A percentile compares a stretch with the other conserved stretches of the same genome.
These are phyloP conservation scores for Penaeus chinensis DNA, from an alignment of 1,140 invertebrate species.

Conservation along the genomic window DNA sequence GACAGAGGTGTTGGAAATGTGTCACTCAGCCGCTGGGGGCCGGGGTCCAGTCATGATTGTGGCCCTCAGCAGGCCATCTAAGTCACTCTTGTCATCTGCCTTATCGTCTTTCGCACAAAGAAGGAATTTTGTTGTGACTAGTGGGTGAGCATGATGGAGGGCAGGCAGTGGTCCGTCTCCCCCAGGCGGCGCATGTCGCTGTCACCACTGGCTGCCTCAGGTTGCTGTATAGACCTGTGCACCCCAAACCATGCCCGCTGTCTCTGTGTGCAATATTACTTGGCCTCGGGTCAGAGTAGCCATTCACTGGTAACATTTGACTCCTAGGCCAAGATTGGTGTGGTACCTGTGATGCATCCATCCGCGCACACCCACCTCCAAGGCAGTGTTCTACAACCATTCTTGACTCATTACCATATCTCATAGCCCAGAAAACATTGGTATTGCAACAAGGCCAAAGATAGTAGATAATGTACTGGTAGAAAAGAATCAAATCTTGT, in stretches of 20 bases:
- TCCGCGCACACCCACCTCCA: constrained; percentile 47
- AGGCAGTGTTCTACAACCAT: constrained; percentile 60
- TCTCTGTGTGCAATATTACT: constrained; percentile 56
- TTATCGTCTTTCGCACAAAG: constrained; percentile 62
- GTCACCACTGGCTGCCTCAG: constrained; percentile 42
- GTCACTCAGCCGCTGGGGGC: constrained; percentile 47
- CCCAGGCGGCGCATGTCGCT: constrained; percentile 52
- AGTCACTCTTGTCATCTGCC: constrained; percentile 58
- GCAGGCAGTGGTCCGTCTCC: constrained; percentile 45
- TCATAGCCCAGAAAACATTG: constrained; percentile 59
- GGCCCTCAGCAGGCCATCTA: constrained; percentile 52
- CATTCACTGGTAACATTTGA: constrained; percentile 3
- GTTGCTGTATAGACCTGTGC: constrained; percentile 34
- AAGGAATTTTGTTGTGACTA: constrained; percentile 56
- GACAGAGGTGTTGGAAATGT: constrained; percentile 14
- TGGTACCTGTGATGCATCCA: constrained; percentile 33
- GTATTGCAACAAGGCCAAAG: constrained; percentile 60
- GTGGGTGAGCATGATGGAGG: constrained; percentile 53
- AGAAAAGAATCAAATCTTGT: constrained; percentile 62
- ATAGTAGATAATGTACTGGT: constrained; percentile 61
- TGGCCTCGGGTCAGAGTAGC: constrained; percentile 44
- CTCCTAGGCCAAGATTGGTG: constrained; percentile 43
- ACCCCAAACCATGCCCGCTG: constrained; percentile 46
- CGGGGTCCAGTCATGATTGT: constrained; percentile 58
- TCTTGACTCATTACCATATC: constrained; percentile 61